A percentile compares a stretch with the other conserved stretches of the same genome.
Evolutionary conservation across 2,797 vertebrate genomes (phyloP).

Genomic region (Cryptoblepharus egeriae): DNA sequence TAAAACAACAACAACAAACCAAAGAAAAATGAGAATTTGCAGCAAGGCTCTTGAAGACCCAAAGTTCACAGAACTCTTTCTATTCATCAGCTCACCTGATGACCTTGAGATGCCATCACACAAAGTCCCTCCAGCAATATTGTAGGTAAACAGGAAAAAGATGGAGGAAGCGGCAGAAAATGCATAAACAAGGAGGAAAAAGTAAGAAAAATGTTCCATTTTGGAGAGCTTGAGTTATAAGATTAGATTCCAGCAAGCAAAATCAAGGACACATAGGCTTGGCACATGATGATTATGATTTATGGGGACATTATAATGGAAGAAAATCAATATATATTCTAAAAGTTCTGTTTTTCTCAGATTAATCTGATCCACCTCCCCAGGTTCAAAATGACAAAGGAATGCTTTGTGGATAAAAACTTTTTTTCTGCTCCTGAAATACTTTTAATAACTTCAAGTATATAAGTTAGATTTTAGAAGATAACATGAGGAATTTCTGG

Average conservation of each 20-base stretch:
- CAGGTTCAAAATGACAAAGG: slow-evolving; percentile 39
- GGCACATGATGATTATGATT: slow-evolving; percentile 71
- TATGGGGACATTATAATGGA: slow-evolving; percentile 70
- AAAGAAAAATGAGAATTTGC: background rate
- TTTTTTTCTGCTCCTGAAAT: slow-evolving; percentile 16
- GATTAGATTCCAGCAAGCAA: slow-evolving; percentile 66
- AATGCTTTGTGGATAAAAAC: slow-evolving; percentile 46
- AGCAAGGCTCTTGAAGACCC: slow-evolving; percentile 1
- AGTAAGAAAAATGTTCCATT: slow-evolving; percentile 60
- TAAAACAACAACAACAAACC: background rate
- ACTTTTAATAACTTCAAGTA: slow-evolving; percentile 37
- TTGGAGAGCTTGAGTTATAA: slow-evolving; percentile 57
- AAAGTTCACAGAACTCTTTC: slow-evolving; percentile 39
- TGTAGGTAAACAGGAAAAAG: slow-evolving; percentile 49
- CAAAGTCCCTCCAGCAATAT: slow-evolving; percentile 38
- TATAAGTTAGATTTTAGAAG: slow-evolving; percentile 23
- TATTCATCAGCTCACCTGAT: slow-evolving; percentile 56
- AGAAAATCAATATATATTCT: slow-evolving; percentile 75
- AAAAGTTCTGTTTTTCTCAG: slow-evolving; percentile 67
- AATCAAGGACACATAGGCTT: slow-evolving; percentile 68
- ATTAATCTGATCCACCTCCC: slow-evolving; percentile 58
- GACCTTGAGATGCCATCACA: slow-evolving; percentile 62
- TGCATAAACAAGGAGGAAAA: slow-evolving; percentile 43
- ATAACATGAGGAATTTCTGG: slow-evolving; percentile 4
- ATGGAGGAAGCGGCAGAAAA: slow-evolving; percentile 54